Base-by-base conservation (phyloP, 2,888 invertebrate species). In the Polyploca ridens region DNA sequence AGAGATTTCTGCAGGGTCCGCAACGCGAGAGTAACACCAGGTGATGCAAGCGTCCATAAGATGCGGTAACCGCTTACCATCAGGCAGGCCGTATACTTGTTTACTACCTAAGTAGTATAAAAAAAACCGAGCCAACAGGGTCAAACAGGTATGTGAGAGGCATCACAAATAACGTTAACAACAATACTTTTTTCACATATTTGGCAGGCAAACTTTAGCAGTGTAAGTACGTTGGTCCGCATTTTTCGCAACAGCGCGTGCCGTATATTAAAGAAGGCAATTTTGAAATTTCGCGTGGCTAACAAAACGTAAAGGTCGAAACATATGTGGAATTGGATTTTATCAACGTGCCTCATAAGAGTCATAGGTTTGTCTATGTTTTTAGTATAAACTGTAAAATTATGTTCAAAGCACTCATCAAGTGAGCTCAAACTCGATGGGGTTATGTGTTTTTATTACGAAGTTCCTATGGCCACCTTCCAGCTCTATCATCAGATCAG, bases 231-330 rank as follows among this genome's bases (percentile, higher is more conserved):
- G 19, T 54, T 54, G 54, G 54, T 73, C 72, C 72, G 66, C 73
- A 73, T 79, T 83, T 81, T 82, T 81, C 77, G 69, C 68, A 46
- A 46, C 75, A 75, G 76, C 70, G 66, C 85, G 85, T 85, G 85
- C 78, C 73, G 38, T 71, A 69, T 65, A 72, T 70, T 85, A 85
- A 85, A 85, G 85, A 85, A 85, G 82, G 71, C 79, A 85, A 85
- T 85, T 81, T 74, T 63, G 19, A 66, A 61, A 73, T 79, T 80
- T 72, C 73, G 77, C 77, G 69, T 64, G 73, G 72, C 75, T 76
- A 70, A 73, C 78, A 79, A 72, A 70, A 79, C 69, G 72, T 75
- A 71, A 68, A 69, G 69, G 67, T 69, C 67, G 54, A 54, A 54
- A 54, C 54, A 54, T 19, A 54, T 54, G 54, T 54, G 54, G 54